Percentiles rank a stretch among this genome's conserved stretches.
Evolutionary conservation across 2,888 invertebrate species (phyloP).

Genomic region (Pocota personata): DNA sequence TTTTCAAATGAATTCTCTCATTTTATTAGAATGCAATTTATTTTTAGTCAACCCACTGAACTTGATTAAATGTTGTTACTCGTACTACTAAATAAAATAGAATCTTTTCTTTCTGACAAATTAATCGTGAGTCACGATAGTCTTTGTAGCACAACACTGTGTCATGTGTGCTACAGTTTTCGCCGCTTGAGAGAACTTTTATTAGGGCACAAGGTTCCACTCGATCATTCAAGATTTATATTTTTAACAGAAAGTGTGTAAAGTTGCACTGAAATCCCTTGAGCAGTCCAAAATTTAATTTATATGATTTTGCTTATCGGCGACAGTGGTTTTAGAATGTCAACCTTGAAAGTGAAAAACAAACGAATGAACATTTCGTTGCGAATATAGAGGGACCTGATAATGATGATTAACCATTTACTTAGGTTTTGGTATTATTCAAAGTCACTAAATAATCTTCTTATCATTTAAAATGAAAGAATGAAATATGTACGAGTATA

Average conservation of each 20-base stretch:
- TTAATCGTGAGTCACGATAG: conserved; percentile 9
- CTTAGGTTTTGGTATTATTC: not conserved
- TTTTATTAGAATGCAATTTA: conserved; percentile 13
- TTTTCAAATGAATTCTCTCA: not conserved
- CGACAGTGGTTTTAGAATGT: conserved; percentile 12
- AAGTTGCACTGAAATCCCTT: not conserved
- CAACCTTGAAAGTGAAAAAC: not conserved
- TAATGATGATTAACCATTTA: conserved; percentile 3
- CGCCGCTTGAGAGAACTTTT: not conserved
- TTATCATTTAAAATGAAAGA: not conserved
- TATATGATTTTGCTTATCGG: not conserved
- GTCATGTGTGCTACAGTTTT: not conserved
- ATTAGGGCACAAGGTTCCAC: conserved; percentile 21
- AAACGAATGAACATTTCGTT: not conserved
- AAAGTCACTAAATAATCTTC: conserved; percentile 9
- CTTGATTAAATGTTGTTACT: conserved; percentile 15
- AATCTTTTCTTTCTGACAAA: not conserved
- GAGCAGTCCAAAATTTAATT: not conserved
- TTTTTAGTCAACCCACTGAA: conserved; percentile 29
- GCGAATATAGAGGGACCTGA: not conserved
- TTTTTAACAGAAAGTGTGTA: not conserved
- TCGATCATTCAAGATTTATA: conserved; percentile 2
- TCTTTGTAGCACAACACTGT: not conserved
- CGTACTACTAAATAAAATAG: not conserved
- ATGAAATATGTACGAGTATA: not conserved